Evolutionary conservation across 2,888 invertebrate genomes (phyloP).

Genomic region (Pediacus dermestoides): DNA sequence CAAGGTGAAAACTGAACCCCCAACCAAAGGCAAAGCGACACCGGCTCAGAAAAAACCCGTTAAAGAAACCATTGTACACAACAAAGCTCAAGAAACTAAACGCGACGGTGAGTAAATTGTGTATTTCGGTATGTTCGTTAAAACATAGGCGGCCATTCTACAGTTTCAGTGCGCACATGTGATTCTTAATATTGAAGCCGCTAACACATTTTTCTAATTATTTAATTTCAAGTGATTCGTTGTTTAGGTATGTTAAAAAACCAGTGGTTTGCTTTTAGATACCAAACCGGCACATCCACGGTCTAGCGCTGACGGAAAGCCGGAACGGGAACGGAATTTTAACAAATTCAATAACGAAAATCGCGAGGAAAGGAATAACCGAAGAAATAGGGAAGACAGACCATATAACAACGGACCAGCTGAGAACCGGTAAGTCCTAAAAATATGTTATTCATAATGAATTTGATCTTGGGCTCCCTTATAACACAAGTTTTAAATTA

Average conservation of each 20-base stretch:
- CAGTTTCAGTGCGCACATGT: slow-evolving; percentile 37
- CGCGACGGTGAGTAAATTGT: slow-evolving; percentile 46
- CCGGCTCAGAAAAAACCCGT: slow-evolving; percentile 55
- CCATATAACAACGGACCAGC: slow-evolving; percentile 48
- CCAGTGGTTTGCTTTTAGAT: slow-evolving; percentile 34
- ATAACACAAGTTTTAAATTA: no score
- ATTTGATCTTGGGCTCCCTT: no score
- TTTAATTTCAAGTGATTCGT: neutral
- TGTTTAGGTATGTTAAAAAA: slow-evolving; percentile 7
- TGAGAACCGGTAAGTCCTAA: slow-evolving; percentile 46
- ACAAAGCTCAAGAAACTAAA: slow-evolving; percentile 61
- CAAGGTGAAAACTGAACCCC: slow-evolving; percentile 59
- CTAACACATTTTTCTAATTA: slow-evolving; percentile 7
- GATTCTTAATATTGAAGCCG: slow-evolving; percentile 14
- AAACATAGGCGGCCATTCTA: slow-evolving; percentile 35
- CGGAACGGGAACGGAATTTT: slow-evolving; percentile 51
- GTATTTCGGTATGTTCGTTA: slow-evolving; percentile 10
- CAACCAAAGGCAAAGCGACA: slow-evolving; percentile 57
- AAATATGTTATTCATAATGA: no score
- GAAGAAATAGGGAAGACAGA: slow-evolving; percentile 62
- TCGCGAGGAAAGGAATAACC: slow-evolving; percentile 70
- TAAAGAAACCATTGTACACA: slow-evolving; percentile 59
- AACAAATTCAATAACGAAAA: slow-evolving; percentile 58
- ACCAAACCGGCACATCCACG: slow-evolving; percentile 41
- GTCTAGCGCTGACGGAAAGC: slow-evolving; percentile 54